These are phyloP conservation scores for Tiphia femorata DNA, from an alignment of 2,888 invertebrate species.

Conservation along the genomic window DNA sequence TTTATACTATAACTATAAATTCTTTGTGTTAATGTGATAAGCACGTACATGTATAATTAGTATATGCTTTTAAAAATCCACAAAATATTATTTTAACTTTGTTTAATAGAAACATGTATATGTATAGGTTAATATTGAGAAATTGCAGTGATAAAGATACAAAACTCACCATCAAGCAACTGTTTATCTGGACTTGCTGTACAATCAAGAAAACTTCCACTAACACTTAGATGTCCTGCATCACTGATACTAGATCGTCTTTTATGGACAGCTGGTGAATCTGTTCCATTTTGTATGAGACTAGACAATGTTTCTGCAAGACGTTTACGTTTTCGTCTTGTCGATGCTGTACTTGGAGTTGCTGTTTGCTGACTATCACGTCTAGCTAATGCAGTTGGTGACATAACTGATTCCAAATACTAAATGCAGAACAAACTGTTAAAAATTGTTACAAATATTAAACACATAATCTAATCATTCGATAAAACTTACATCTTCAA, in stretches of 20 bases:
- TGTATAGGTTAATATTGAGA: not conserved
- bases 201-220: constrained; percentile 90
- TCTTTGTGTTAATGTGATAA: not conserved
- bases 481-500: constrained; percentile 88
- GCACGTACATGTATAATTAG: not conserved
- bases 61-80: no score
- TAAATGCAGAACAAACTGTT: constrained; percentile 42
- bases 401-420: constrained; percentile 71
- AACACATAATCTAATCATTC: not conserved
- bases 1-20: constrained; percentile 10
- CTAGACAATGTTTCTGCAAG: constrained; percentile 75
- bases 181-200: constrained; percentile 85
- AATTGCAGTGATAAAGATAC: not conserved
- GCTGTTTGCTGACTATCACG: constrained; percentile 72
- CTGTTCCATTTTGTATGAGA: constrained; percentile 70
- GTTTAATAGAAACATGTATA: not conserved
- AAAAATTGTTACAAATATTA: not conserved
- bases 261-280: constrained; percentile 76
- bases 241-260: constrained; percentile 89
- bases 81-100: not conserved
- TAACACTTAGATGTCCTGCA: constrained; percentile 85
- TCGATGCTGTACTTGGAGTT: constrained; percentile 70
- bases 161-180: constrained; percentile 60
- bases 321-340: constrained; percentile 86
- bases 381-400: constrained; percentile 69